Percentiles rank a stretch among this genome's conserved stretches.
Evolutionary conservation across 2,888 invertebrate species (phyloP).

Genomic region (Orchesellides sinensis): DNA sequence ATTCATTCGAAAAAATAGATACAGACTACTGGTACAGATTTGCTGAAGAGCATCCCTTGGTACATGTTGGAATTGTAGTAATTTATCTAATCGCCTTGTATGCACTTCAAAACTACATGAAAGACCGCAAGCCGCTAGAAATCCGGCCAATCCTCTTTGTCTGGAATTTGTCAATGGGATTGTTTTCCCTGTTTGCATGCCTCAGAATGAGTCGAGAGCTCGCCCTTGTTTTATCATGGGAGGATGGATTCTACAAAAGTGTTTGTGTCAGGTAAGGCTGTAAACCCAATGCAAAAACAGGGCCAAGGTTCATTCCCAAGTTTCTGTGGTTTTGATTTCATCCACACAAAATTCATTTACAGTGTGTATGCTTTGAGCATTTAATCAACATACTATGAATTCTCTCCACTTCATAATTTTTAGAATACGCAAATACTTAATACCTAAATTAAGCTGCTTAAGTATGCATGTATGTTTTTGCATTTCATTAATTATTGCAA

Average conservation of each 20-base stretch:
- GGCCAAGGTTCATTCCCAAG: too few relatives aligned
- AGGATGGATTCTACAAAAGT: conserved; percentile 1
- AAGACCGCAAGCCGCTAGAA: conserved; percentile 5
- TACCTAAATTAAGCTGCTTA: too few relatives aligned
- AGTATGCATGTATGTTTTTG: too few relatives aligned
- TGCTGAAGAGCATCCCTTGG: not conserved
- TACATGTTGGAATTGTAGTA: not conserved
- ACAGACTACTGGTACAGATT: not conserved
- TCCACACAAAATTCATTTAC: not conserved
- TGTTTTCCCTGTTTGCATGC: conserved; percentile 4
- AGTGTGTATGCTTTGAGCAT: too few relatives aligned
- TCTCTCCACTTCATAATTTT: too few relatives aligned
- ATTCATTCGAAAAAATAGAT: conserved; percentile 1
- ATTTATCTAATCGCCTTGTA: conserved; percentile 25
- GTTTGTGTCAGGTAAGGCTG: conserved; percentile 1
- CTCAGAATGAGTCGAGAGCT: not conserved
- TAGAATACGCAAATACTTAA: too few relatives aligned
- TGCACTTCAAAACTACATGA: conserved; percentile 10
- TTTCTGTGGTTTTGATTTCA: too few relatives aligned
- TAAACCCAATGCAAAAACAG: not conserved
- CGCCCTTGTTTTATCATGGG: not conserved
- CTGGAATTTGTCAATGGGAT: conserved; percentile 22
- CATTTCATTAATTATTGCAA: too few relatives aligned
- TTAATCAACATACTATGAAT: not conserved
- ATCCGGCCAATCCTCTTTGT: conserved; percentile 22